Percentiles rank a stretch among this genome's conserved stretches.
phyloP scores from a whole-genome alignment of 2,888 invertebrate genomes.

The Carabus problematicus region DNA sequence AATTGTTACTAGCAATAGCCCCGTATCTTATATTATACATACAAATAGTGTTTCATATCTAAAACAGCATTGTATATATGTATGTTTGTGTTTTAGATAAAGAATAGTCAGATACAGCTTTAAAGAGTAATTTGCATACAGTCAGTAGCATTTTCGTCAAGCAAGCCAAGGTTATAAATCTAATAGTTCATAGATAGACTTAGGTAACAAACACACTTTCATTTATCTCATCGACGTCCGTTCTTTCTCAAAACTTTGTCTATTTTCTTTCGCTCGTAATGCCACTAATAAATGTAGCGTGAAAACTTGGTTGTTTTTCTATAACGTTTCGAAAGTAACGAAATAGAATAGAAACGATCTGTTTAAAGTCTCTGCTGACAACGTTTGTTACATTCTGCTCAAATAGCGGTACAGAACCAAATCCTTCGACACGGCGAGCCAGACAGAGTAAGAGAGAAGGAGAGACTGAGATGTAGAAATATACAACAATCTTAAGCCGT shows the following conservation, averaged over 20 bases:
- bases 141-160: no score
- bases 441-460: background rate
- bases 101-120: no score
- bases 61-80: no score
- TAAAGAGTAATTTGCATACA: no score
- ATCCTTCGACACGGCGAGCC: background rate
- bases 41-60: no score
- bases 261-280: slow-evolving; percentile 38
- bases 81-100: no score
- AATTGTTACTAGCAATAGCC: background rate
- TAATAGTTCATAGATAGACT: no score
- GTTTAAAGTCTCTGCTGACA: slow-evolving; percentile 18
- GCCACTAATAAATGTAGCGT: slow-evolving; percentile 39
- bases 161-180: no score
- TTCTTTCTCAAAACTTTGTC: background rate
- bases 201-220: no score
- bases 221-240: no score
- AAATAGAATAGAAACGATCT: slow-evolving; percentile 42
- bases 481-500: no score
- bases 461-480: no score
- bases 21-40: background rate
- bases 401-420: background rate
- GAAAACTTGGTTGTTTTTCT: slow-evolving; percentile 35
- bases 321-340: slow-evolving; percentile 33
- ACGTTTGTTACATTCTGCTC: background rate